These are phyloP conservation scores for Oligia latruncula DNA, from an alignment of 2,888 invertebrate species.

Conservation along the genomic window DNA sequence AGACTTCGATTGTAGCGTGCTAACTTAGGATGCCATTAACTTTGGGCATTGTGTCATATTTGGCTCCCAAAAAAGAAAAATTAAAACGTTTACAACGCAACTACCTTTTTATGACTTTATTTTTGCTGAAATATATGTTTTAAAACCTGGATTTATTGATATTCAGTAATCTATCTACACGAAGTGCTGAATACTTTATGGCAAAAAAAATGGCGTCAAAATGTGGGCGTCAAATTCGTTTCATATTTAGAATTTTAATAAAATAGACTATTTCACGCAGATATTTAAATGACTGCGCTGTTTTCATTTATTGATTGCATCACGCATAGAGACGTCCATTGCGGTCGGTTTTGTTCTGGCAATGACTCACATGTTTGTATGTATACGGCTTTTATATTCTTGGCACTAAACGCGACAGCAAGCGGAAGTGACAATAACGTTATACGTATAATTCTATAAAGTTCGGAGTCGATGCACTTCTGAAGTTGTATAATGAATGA, in stretches of 20 bases:
- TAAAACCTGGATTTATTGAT: background rate
- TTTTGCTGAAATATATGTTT: background rate
- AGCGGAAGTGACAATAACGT: slow-evolving; percentile 76
- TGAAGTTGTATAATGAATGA: slow-evolving; percentile 33
- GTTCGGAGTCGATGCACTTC: slow-evolving; percentile 71
- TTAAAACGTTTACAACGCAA: background rate
- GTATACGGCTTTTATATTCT: slow-evolving; percentile 72
- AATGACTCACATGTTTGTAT: slow-evolving; percentile 74
- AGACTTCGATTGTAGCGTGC: too few species aligned
- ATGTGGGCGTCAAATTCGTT: slow-evolving; percentile 4
- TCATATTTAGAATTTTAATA: slow-evolving; percentile 28
- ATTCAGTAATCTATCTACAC: background rate
- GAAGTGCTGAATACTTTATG: background rate
- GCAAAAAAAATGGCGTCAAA: too few species aligned
- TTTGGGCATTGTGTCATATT: slow-evolving; percentile 67
- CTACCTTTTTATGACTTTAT: slow-evolving; percentile 9
- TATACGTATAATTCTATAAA: slow-evolving; percentile 67
- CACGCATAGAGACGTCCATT: slow-evolving; percentile 65
- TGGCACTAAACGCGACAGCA: slow-evolving; percentile 74
- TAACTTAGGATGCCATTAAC: slow-evolving; percentile 37
- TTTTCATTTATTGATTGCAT: slow-evolving; percentile 70
- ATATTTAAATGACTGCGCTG: slow-evolving; percentile 46
- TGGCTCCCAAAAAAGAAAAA: slow-evolving; percentile 37
- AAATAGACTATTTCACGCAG: slow-evolving; percentile 30
- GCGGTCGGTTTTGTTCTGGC: slow-evolving; percentile 62